Base-by-base conservation (phyloP, 2,888 invertebrate species). In the Leptopterna dolabrata region DNA sequence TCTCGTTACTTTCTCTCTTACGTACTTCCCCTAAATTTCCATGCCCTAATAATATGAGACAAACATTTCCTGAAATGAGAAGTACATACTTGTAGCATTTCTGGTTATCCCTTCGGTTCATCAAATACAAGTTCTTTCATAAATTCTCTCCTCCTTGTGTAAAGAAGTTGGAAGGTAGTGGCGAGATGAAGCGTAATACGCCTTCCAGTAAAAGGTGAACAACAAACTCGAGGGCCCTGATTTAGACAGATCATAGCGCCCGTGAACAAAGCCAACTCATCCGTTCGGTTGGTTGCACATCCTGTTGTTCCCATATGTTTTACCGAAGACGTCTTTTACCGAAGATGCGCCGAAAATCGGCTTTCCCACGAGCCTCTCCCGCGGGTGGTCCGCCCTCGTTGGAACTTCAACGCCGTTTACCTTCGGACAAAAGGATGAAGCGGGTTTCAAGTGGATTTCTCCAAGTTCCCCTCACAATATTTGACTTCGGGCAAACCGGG, bases 361-460 rank as follows among this genome's bases (percentile, higher is more conserved):
- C 63, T 63, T 63, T 63, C 63, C 63, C 63, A 63, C 63, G 63
- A 63, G 63, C 63, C 24, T 24, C 63, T 63, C 47, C 13, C 63
- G 24, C 63, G 63, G 63, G 63, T 63, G 63, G 63, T 63, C 63
- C 24, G 27, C 63, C 24, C n/a, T 63, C 24, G 63, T 63, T 63
- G 24, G 13, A 63, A 63, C 63, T 63, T 63, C 63, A 63, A 63
- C 63, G 63, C 63, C 63, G 63, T 63, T 63, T 63, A 63, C 63
- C 24, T 11, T 0, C 11, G 0, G 0, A 63, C 63, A 63, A 63
- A 4, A 19, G 13, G 63, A 24, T 7, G 63, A 24, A 63, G 24
- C 63, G 24, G 63, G 24, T 63, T 63, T 63, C 24, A 63, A 63
- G 63, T 63, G 63, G 63, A 63, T 63, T 63, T 24, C 63, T 63